A percentile compares a stretch with the other conserved stretches of the same genome.
Conservation (phyloP, 1,140 invertebrate genomes). For the Adelges cooleyi region DNA sequence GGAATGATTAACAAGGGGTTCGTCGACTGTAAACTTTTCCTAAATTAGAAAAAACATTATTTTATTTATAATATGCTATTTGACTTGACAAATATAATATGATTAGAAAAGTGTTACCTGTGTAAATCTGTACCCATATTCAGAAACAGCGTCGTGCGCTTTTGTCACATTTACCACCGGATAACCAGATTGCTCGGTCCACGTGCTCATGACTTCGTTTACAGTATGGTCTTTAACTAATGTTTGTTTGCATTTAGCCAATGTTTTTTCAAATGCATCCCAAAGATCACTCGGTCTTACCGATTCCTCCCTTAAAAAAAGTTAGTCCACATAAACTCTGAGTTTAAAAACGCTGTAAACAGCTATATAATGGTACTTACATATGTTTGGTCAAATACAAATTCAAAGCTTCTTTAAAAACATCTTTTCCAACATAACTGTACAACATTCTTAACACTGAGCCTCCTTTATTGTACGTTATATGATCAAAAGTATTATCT, state of each 20-base stretch:
- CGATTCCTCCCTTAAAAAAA: background rate
- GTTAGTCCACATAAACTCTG: slow-evolving; percentile 54
- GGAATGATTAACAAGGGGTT: background rate
- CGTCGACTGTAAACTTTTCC: background rate
- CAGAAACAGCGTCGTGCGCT: slow-evolving; percentile 64
- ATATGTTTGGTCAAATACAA: slow-evolving; percentile 52
- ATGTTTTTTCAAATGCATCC: background rate
- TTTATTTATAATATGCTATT: too few species aligned
- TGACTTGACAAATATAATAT: background rate
- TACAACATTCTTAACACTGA: slow-evolving; percentile 79
- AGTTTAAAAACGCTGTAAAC: too few species aligned
- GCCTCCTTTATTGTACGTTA: slow-evolving; percentile 37
- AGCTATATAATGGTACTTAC: slow-evolving; percentile 42
- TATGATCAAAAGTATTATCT: slow-evolving; percentile 29
- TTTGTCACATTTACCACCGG: slow-evolving; percentile 43
- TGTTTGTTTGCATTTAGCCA: background rate
- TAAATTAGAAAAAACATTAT: background rate
- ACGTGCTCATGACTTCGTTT: slow-evolving; percentile 37
- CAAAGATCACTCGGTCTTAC: background rate
- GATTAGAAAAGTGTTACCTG: background rate
- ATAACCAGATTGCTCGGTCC: slow-evolving; percentile 46
- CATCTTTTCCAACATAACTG: slow-evolving; percentile 63
- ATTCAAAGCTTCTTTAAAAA: slow-evolving; percentile 55
- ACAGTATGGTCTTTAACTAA: background rate
- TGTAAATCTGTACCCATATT: too few species aligned